phyloP scores from a whole-genome alignment of 2,888 invertebrate genomes.

The Therioaphis trifolii region DNA sequence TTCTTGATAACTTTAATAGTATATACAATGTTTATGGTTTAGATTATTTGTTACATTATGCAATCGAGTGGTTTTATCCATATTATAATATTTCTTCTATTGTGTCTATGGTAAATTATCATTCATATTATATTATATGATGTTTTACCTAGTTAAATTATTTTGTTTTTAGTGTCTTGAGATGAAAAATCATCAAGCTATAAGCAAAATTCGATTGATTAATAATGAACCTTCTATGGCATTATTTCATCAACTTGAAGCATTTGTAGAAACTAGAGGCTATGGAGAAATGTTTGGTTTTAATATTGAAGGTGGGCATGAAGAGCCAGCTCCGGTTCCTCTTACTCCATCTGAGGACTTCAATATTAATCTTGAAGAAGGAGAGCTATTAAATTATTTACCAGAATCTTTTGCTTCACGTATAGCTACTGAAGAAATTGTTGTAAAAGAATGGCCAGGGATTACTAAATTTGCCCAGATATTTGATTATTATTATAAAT shows the following conservation, averaged over 20 bases:
- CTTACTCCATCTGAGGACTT: slow-evolving; percentile 36
- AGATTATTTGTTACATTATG: slow-evolving; percentile 69
- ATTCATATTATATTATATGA: neutral
- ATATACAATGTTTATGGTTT: slow-evolving; percentile 38
- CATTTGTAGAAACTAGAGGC: slow-evolving; percentile 52
- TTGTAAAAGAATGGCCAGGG: slow-evolving; percentile 59
- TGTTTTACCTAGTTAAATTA: slow-evolving; percentile 17
- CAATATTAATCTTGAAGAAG: slow-evolving; percentile 52
- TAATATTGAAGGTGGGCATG: slow-evolving; percentile 50
- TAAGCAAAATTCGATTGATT: slow-evolving; percentile 63
- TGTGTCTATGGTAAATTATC: slow-evolving; percentile 68
- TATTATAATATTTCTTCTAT: slow-evolving; percentile 69
- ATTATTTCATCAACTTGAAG: slow-evolving; percentile 64
- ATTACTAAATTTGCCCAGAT: slow-evolving; percentile 45
- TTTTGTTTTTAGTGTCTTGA: slow-evolving; percentile 65
- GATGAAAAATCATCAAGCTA: slow-evolving; percentile 65
- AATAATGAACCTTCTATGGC: slow-evolving; percentile 63
- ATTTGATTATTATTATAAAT: slow-evolving; percentile 55
- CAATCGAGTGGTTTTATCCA: slow-evolving; percentile 69
- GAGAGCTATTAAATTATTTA: slow-evolving; percentile 53
- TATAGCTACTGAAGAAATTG: slow-evolving; percentile 22
- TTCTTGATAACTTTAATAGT: slow-evolving; percentile 60
- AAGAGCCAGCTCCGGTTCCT: slow-evolving; percentile 28
- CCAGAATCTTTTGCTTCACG: slow-evolving; percentile 17
- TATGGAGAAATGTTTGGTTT: slow-evolving; percentile 59